Base-by-base conservation (phyloP, 2,888 invertebrate species). In the Macropis europaea region DNA sequence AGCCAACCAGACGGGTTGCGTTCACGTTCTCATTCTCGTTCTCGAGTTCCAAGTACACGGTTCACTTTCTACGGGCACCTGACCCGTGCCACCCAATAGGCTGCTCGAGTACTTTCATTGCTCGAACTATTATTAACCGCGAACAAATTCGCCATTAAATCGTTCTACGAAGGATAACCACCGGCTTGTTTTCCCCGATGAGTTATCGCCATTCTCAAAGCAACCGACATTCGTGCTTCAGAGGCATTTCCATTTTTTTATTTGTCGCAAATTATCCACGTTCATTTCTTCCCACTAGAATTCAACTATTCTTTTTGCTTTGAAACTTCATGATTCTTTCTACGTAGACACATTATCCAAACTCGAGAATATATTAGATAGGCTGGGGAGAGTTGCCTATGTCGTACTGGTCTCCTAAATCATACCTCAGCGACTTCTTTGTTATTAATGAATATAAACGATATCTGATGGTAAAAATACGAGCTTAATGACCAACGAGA, bases 21-120 rank as follows among this genome's bases (percentile, higher is more conserved):
- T 73, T 75, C 59, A 52, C 72, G 74, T 80, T 76, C 74, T 66
- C 74, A 76, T 77, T 75, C 71, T 73, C 57, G 73, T 73, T 61
- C 67, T 73, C 68, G 60, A 59, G 73, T 73, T 74, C 67, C 73
- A 79, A 70, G 76, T 75, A 83, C 76, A 77, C 77, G 82, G 82
- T 83, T 87, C 86, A 85, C 87, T 88, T 88, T 88, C 87, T 86
- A 87, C 79, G 67, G 61, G 73, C 75, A 74, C 72, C 74, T 64
- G 82, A 77, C 73, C 77, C 73, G 74, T 77, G 82, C 75, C 79
- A 78, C 74, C 75, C 77, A 79, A 80, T 79, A 75, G 74, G 79
- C 78, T 72, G 60, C 70, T 40, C 70, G 75, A 79, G 70, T 74
- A 85, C 85, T 86, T 86, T 84, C 84, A 79, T 84, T 68, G 75